These are phyloP conservation scores for Meles meles DNA, from an alignment of 2,113 vertebrate species.

Conservation along the genomic window DNA sequence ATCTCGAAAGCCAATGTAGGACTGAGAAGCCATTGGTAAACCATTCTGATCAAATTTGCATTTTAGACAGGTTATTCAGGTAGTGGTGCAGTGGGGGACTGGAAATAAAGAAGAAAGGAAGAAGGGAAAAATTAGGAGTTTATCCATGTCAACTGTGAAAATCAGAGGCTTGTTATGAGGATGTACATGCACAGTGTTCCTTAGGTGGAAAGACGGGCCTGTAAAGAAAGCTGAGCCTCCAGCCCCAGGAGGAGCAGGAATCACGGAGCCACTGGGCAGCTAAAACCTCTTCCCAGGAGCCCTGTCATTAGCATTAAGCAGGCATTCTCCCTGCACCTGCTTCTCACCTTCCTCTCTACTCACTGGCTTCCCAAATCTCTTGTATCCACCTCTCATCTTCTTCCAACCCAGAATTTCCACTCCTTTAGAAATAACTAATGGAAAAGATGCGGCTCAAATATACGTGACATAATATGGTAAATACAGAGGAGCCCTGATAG, in stretches of 20 bases:
- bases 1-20: background rate
- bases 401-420: background rate
- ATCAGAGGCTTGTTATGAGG: background rate
- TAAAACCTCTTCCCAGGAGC: background rate
- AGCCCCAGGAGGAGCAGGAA: background rate
- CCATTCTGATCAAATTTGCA: background rate
- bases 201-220: background rate
- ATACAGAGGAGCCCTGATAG: no score
- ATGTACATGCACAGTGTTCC: background rate
- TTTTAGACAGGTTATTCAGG: background rate
- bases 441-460: background rate
- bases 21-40: background rate
- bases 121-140: background rate
- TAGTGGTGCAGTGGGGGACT: background rate
- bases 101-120: background rate
- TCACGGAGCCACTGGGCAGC: background rate
- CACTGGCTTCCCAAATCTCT: background rate
- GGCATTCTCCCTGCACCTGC: rapidly evolving
- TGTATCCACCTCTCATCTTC: background rate
- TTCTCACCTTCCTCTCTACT: background rate
- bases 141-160: background rate
- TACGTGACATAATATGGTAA: background rate
- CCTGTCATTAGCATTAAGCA: rapidly evolving
- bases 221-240: background rate
- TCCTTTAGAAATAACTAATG: background rate